These are phyloP conservation scores for Dione juno DNA, from an alignment of 2,888 invertebrate species.

Conservation along the genomic window DNA sequence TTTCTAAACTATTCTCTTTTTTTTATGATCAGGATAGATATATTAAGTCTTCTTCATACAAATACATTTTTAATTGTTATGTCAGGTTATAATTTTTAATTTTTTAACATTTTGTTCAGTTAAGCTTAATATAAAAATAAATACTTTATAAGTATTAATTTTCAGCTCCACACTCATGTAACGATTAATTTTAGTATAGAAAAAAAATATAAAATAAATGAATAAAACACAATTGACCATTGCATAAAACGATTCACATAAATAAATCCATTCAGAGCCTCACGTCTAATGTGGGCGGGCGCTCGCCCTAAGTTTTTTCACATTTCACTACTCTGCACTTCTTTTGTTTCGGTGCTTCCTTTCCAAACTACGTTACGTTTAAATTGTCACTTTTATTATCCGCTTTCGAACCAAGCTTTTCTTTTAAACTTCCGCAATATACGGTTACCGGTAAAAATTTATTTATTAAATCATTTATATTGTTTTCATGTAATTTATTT, in stretches of 20 bases:
- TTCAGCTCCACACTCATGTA: too few relatives aligned
- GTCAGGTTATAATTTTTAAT: background rate
- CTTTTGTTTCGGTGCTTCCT: slow-evolving; percentile 71
- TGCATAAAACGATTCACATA: slow-evolving; percentile 16
- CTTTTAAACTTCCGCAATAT: slow-evolving; percentile 44
- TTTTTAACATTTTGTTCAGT: background rate
- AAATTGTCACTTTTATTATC: slow-evolving; percentile 75
- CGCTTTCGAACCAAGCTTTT: slow-evolving; percentile 55
- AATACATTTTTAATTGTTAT: background rate
- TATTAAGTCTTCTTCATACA: background rate
- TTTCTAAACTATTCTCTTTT: too few relatives aligned
- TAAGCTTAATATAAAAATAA: too few relatives aligned
- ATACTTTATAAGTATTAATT: too few relatives aligned
- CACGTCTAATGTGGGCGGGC: slow-evolving; percentile 29
- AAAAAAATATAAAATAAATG: background rate
- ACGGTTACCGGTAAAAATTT: slow-evolving; percentile 30
- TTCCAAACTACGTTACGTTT: slow-evolving; percentile 66
- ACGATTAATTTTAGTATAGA: background rate
- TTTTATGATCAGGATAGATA: too few relatives aligned
- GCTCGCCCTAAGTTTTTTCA: slow-evolving; percentile 61
- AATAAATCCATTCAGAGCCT: slow-evolving; percentile 24
- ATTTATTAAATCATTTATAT: slow-evolving; percentile 8
- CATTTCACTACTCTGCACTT: slow-evolving; percentile 58
- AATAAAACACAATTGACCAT: slow-evolving; percentile 2
- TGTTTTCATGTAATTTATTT: too few relatives aligned